Base-by-base conservation (phyloP, 2,113 vertebrate genomes). In the Dipodomys spectabilis region DNA sequence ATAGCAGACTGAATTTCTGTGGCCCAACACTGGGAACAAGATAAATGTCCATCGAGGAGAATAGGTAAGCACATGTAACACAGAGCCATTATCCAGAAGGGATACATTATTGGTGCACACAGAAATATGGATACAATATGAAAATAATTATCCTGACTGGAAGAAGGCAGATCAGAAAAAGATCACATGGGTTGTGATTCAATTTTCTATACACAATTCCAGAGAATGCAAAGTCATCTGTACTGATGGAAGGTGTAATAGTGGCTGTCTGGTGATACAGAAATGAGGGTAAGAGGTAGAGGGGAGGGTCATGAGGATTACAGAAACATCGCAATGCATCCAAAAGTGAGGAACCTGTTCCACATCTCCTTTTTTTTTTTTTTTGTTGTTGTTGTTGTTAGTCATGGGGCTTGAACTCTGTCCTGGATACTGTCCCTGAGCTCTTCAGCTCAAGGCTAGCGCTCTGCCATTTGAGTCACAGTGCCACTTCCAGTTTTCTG, bases 81-180 rank as follows among this genome's bases (percentile, higher is more conserved):
- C 53, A 16, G 53, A 53, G 15, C 12, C 53, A 57, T 57, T 13
- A 19, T 11, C 1, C 30, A 44, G 84, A 95, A 28, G 28, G n/a
- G 57, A 88, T 19, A 74, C 65, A 92, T 7, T 25, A 77, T 2
- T 6, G 4, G 67, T 60, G 22, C 18, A 35, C 2, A 9, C 1
- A 28, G n/a, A 87, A 53, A 44, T 67, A 72, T 75, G 65, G 68
- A 23, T 57, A 15, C 30, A 22, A 28, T 65, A 32, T 67, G 68
- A 84, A 83, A 86, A 68, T 69, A 87, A 82, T 22, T 74, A n/a
- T 30, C 5, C 15, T 53, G 18, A 53, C 20, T 67, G 12, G 62
- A 83, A 91, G 65, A 82, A 77, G 28, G 44, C 28, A 73, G 28
- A 39, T 77, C 64, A 49, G 67, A 73, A 82, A 72, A 62, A 64